Evolutionary conservation across 2,797 vertebrate species (phyloP).

Genomic region (Myotis myotis): DNA sequence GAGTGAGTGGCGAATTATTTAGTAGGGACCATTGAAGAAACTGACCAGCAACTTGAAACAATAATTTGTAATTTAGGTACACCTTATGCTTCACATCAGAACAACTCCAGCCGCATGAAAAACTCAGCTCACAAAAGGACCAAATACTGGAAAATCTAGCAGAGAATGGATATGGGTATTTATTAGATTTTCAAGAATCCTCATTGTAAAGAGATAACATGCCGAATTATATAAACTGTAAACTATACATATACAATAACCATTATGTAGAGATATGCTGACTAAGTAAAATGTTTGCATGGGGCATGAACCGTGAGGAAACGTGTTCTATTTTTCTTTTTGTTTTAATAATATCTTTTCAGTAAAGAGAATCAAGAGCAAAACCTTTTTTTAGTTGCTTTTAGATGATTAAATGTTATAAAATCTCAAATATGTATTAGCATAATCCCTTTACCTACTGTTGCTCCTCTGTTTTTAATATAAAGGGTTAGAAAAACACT

Average conservation of each 20-base stretch:
- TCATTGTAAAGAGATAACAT: slow-evolving; percentile 43
- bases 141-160: neutral
- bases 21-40: neutral
- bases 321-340: neutral
- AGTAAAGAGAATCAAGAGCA: slow-evolving; percentile 13
- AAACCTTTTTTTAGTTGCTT: neutral
- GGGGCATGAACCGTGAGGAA: neutral
- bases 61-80: slow-evolving; percentile 47
- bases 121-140: neutral
- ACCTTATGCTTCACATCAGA: slow-evolving; percentile 32
- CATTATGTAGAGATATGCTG: neutral
- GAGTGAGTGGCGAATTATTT: neutral
- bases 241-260: neutral
- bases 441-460: neutral
- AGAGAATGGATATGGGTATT: neutral
- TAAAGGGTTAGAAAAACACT: neutral
- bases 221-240: neutral
- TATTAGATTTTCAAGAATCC: slow-evolving; percentile 33
- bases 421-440: neutral
- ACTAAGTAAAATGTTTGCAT: neutral
- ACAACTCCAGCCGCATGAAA: slow-evolving; percentile 12
- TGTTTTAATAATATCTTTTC: slow-evolving; percentile 33
- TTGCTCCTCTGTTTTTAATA: neutral
- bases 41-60: slow-evolving; percentile 30
- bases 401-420: neutral